phyloP scores from a whole-genome alignment of 2,113 vertebrate genomes.

The Crotalus horridus region DNA sequence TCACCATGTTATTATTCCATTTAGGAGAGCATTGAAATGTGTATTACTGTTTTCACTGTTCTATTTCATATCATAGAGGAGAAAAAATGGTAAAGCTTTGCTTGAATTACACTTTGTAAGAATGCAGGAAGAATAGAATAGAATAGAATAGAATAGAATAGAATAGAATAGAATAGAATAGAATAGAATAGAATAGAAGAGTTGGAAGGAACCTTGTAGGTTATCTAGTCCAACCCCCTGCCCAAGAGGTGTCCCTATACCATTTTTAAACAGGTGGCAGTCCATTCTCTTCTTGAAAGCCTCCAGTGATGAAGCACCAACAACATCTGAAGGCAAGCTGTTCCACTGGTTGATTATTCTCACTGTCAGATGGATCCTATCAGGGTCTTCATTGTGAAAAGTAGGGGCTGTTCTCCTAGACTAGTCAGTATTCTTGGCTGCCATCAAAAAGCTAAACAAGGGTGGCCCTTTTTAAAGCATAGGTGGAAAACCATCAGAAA shows the following conservation, averaged over 20 bases:
- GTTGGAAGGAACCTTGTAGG: no score
- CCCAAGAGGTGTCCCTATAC: no score
- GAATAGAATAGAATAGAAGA: no score
- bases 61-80: background rate
- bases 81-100: background rate
- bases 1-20: background rate
- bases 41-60: background rate
- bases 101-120: background rate
- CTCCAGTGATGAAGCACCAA: no score
- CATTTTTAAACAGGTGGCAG: no score
- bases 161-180: no score
- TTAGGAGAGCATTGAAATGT: background rate
- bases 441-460: background rate
- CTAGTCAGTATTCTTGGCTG: background rate
- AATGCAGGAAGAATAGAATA: background rate
- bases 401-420: background rate
- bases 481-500: background rate
- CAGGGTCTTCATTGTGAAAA: background rate
- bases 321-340: no score
- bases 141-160: no score
- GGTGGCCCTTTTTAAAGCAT: background rate
- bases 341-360: no score
- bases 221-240: no score
- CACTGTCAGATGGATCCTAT: background rate
- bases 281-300: no score